Percentiles rank a stretch among this genome's conserved stretches.
Conservation (phyloP, 2,888 invertebrate genomes). For the Petrolisthes manimaculis region DNA sequence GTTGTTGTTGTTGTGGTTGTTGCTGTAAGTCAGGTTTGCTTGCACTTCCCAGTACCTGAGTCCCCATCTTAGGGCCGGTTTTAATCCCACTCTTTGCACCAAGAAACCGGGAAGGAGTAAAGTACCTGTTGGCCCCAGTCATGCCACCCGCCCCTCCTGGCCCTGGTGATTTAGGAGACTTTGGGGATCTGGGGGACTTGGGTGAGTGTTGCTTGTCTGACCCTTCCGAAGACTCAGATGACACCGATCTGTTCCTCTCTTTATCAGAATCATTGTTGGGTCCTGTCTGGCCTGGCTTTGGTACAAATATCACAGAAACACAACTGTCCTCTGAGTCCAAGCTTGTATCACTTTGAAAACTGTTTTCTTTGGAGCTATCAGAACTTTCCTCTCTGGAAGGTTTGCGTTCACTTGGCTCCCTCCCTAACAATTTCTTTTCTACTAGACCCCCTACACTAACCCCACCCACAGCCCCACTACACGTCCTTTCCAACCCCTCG, state of each 20-base stretch:
- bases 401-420: conserved; percentile 75
- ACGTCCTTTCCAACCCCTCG: conserved; percentile 40
- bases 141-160: conserved; percentile 44
- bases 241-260: conserved; percentile 64
- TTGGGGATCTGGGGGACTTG: conserved; percentile 68
- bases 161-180: conserved; percentile 67
- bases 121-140: conserved; percentile 38
- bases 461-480: conserved; percentile 16
- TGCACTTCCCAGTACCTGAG: conserved; percentile 41
- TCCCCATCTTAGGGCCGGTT: conserved; percentile 54
- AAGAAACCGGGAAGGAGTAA: conserved; percentile 45
- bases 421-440: conserved; percentile 51
- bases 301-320: conserved; percentile 91
- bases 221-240: conserved; percentile 67
- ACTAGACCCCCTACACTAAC: conserved; percentile 23
- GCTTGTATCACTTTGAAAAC: conserved; percentile 92
- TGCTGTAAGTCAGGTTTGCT: conserved; percentile 35
- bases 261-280: conserved; percentile 48
- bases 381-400: conserved; percentile 89
- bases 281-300: conserved; percentile 78
- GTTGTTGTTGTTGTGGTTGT: conserved; percentile 11
- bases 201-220: conserved; percentile 68
- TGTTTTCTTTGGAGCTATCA: conserved; percentile 74
- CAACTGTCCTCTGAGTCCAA: conserved; percentile 94
- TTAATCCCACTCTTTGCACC: conserved; percentile 42